Conservation (phyloP, 2,113 vertebrate genomes). For the Tenebrosternarchus preto region DNA sequence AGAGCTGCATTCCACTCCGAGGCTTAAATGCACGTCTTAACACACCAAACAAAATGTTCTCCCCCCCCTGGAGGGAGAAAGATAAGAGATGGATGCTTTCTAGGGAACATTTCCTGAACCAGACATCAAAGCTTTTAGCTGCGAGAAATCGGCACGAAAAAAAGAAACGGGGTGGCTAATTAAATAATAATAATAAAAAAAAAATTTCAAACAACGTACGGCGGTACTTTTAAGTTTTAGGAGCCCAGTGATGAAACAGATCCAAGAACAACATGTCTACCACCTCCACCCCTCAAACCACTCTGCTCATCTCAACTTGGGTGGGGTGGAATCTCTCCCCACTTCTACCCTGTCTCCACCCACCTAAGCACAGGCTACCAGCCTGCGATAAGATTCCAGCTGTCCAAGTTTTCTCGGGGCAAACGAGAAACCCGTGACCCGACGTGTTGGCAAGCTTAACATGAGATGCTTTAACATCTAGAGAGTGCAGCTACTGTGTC, state of each 20-base stretch:
- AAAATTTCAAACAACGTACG: background rate
- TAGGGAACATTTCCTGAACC: background rate
- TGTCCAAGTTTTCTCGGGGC: background rate
- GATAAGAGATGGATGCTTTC: background rate
- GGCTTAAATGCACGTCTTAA: background rate
- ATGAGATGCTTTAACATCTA: background rate
- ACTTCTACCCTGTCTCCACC: background rate
- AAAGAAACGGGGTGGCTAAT: background rate
- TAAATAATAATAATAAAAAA: background rate
- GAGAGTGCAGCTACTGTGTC: background rate
- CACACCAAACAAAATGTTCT: background rate
- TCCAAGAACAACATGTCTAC: background rate
- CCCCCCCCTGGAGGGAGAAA: background rate
- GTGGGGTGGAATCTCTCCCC: constrained; percentile 50
- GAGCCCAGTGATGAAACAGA: too few relatives aligned
- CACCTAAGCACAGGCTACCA: constrained; percentile 1
- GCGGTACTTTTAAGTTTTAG: background rate
- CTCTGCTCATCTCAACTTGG: constrained; percentile 50
- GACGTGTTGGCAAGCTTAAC: too few relatives aligned
- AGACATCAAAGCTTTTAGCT: constrained; percentile 3
- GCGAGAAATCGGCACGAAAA: background rate
- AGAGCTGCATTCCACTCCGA: background rate
- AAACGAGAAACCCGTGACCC: background rate
- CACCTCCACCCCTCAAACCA: constrained; percentile 57
- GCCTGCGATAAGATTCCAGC: background rate